Evolutionary conservation across 2,113 vertebrate genomes (phyloP).

Genomic region (Scomber japonicus): DNA sequence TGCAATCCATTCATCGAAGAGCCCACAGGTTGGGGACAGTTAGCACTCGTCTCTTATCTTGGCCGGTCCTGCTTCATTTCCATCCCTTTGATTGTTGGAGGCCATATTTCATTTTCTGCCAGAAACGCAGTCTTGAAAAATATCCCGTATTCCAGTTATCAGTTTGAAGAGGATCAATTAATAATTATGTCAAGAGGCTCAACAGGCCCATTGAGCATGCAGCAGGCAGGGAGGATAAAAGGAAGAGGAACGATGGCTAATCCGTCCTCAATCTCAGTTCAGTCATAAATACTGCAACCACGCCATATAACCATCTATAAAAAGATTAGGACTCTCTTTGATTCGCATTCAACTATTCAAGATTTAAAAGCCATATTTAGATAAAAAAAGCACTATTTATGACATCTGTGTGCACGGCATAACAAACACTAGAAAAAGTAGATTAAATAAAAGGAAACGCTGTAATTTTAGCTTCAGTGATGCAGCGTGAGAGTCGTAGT

Average conservation of each 20-base stretch:
- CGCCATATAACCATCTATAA: constrained; percentile 13
- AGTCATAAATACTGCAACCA: constrained; percentile 16
- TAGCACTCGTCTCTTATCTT: constrained; percentile 24
- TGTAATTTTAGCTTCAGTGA: constrained; percentile 17
- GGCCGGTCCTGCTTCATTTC: constrained; percentile 17
- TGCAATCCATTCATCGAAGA: constrained; percentile 17
- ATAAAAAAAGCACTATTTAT: constrained; percentile 8
- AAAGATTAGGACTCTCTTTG: constrained; percentile 27
- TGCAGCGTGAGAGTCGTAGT: not conserved
- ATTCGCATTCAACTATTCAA: constrained; percentile 18
- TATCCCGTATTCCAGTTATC: constrained; percentile 32
- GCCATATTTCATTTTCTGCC: constrained; percentile 36
- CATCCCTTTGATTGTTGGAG: constrained; percentile 17
- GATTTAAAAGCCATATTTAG: not conserved
- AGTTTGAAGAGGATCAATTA: constrained; percentile 57
- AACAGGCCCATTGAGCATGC: constrained; percentile 24
- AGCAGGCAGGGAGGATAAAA: constrained; percentile 18
- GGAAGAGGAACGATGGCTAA: constrained; percentile 26
- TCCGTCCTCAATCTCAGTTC: constrained; percentile 30
- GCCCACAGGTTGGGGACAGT: constrained; percentile 19
- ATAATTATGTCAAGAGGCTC: constrained; percentile 48
- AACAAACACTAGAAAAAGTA: not conserved
- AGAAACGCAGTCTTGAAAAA: constrained; percentile 31
- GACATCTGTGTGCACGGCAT: not conserved
- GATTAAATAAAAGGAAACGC: not conserved